These are phyloP conservation scores for Drosophila punjabiensis DNA, from an alignment of 1,140 invertebrate genomes.

Conservation along the genomic window DNA sequence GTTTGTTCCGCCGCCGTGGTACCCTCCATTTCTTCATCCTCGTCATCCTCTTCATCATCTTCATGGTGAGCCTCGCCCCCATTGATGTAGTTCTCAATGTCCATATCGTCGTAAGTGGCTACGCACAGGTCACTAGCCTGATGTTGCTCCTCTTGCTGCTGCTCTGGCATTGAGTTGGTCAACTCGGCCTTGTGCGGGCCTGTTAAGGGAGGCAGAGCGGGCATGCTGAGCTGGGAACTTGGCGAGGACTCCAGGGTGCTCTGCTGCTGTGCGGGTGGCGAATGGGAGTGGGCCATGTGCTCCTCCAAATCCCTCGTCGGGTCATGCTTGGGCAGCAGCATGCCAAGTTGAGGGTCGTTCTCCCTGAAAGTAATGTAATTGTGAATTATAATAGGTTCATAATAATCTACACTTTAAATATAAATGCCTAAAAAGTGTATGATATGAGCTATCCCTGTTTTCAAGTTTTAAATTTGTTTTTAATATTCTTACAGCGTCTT, in stretches of 20 bases:
- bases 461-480: background rate
- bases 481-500: constrained; percentile 65
- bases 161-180: constrained; percentile 36
- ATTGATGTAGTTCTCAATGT: constrained; percentile 81
- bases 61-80: constrained; percentile 69
- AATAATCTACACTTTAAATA: background rate
- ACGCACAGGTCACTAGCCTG: constrained; percentile 65
- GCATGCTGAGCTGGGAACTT: constrained; percentile 59
- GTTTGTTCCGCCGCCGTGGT: constrained; percentile 45
- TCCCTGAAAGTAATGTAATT: constrained; percentile 51
- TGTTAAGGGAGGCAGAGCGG: constrained; percentile 58
- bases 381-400: background rate
- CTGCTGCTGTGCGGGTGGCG: constrained; percentile 54
- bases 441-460: background rate
- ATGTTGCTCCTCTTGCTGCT: constrained; percentile 54
- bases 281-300: constrained; percentile 56
- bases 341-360: constrained; percentile 53
- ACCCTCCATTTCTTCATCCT: constrained; percentile 66
- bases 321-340: constrained; percentile 69
- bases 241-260: constrained; percentile 46
- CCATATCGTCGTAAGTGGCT: constrained; percentile 79
- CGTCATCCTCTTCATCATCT: constrained; percentile 61
- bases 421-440: too few relatives aligned
- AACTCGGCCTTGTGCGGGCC: constrained; percentile 63
- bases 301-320: constrained; percentile 63